Evolutionary conservation across 2,888 invertebrate species (phyloP).

Genomic region (Pyralis farinalis): DNA sequence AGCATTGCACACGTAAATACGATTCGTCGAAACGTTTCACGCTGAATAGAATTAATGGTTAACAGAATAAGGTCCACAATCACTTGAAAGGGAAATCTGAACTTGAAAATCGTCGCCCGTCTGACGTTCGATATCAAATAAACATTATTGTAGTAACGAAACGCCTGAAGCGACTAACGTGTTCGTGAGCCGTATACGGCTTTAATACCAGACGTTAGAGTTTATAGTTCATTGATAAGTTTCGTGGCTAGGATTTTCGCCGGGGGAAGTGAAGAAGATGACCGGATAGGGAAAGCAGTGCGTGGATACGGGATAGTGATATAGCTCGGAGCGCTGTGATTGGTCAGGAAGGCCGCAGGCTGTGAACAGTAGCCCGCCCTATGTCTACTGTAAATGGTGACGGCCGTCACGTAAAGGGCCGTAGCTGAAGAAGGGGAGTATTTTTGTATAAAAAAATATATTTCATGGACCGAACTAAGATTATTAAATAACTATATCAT

Average conservation of each 20-base stretch:
- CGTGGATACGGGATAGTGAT: conserved; percentile 51
- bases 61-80: conserved; percentile 66
- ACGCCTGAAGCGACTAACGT: conserved; percentile 52
- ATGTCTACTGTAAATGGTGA: conserved; percentile 77
- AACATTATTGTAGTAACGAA: conserved; percentile 51
- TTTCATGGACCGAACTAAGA: no score
- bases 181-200: conserved; percentile 37
- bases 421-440: conserved; percentile 34
- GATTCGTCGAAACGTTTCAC: conserved; percentile 52
- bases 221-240: conserved; percentile 36
- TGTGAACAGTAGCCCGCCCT: conserved; percentile 82
- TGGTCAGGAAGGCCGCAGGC: conserved; percentile 82
- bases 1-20: conserved; percentile 78
- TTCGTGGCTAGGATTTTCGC: conserved; percentile 71
- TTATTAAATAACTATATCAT: no score
- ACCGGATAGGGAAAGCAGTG: conserved; percentile 41
- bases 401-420: conserved; percentile 49
- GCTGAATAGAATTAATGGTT: conserved; percentile 50
- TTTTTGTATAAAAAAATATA: background rate
- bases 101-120: conserved; percentile 76
- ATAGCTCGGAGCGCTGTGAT: conserved; percentile 81
- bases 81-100: conserved; percentile 68
- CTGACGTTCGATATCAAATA: conserved; percentile 81
- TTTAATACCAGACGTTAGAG: conserved; percentile 35
- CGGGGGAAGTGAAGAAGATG: conserved; percentile 71